phyloP scores from a whole-genome alignment of 2,888 invertebrate genomes.

The Boloria euphrosyne region DNA sequence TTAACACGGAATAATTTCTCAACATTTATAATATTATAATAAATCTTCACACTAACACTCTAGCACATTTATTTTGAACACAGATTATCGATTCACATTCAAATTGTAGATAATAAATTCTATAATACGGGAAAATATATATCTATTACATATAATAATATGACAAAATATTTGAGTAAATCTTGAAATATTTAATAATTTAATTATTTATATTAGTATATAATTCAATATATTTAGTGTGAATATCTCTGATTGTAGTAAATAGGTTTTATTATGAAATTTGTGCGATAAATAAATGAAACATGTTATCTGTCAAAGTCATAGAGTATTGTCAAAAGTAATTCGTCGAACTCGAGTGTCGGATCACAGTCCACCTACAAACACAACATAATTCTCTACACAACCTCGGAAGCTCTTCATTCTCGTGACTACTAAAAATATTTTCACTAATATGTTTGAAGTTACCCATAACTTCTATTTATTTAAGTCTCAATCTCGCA shows the following conservation, averaged over 20 bases:
- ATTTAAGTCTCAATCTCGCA: constrained; percentile 14
- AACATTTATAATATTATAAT: constrained; percentile 46
- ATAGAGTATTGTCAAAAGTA: constrained; percentile 73
- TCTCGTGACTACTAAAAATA: constrained; percentile 37
- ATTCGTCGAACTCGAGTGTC: constrained; percentile 48
- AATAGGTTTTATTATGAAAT: constrained; percentile 45
- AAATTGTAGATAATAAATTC: constrained; percentile 70
- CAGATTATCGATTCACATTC: constrained; percentile 68
- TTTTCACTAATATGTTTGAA: constrained; percentile 24
- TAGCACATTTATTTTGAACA: constrained; percentile 71
- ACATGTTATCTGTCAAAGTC: constrained; percentile 66
- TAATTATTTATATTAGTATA: constrained; percentile 41
- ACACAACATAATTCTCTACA: constrained; percentile 66
- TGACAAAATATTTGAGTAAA: constrained; percentile 57
- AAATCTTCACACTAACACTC: constrained; percentile 65
- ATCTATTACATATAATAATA: constrained; percentile 51
- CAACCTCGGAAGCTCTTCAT: constrained; percentile 74
- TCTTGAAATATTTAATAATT: constrained; percentile 64
- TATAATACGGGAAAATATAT: constrained; percentile 71
- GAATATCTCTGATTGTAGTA: constrained; percentile 54
- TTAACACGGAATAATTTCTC: constrained; percentile 41
- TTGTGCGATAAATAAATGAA: constrained; percentile 71
- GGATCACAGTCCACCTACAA: constrained; percentile 52
- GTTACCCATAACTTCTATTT: constrained; percentile 15
- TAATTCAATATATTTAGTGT: constrained; percentile 53